Evolutionary conservation across 2,113 vertebrate species (phyloP), one percentile per base, ranked within the genome.

Genomic region (Tetrao urogallus): DNA sequence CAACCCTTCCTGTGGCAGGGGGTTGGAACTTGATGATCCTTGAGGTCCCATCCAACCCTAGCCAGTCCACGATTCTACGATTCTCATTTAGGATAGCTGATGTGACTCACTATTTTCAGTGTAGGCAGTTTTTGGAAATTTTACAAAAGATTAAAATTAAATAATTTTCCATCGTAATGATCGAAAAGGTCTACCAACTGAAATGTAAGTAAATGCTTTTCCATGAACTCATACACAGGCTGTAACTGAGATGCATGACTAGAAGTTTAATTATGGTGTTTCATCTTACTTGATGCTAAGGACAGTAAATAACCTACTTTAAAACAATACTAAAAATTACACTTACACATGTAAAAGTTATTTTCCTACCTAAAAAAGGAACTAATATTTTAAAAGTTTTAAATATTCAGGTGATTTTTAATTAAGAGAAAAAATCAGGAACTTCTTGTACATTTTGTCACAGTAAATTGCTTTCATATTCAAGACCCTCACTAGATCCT

Each of bases 111-210:
- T 66, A 42, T 61, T 58, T 87, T 71, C 40, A 83, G 19, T 86
- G 83, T 36, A 8, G 32, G 17, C 4, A 36, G 1, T 16, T 50
- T 75, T 50, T 30, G 4, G 7, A 5, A 19, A 16, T 5, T 63
- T 21, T 25, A 27, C 43, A 71, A 63, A 9, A 40, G 45, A 60
- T 81, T 73, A 27, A 61, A 38, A 38, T 72, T 64, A 69, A 60
- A 52, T 22, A 0, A 27, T 70, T 83, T 66, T 25, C 1, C 1
- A 52, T 45, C 9, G 1, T 72, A 75, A n/a, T 45, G 21, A 50
- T 38, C 6, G 28, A 36, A 72, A 86, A 86, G 5, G 5, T 72
- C 13, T 78, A 54, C 18, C 28, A 87, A 7, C 5, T 79, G 11
- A 8, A 42, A 15, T 38, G 9, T 40, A 57, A 0, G 2, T 18